Base-by-base conservation (phyloP, 2,888 invertebrate genomes). In the Caenorhabditis panamensis region DNA sequence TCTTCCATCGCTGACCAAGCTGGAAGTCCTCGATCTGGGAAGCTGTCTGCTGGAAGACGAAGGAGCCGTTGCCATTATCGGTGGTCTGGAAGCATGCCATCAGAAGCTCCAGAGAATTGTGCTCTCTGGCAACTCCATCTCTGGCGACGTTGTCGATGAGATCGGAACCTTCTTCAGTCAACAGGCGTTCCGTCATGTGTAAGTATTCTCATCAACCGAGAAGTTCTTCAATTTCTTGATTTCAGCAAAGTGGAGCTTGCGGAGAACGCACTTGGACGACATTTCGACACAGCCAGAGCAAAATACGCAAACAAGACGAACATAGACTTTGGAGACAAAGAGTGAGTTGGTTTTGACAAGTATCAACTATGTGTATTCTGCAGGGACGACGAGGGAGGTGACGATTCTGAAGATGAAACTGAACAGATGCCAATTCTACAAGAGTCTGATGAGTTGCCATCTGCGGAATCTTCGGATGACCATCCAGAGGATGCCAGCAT, bases 41-140 rank as follows among this genome's bases (percentile, higher is more conserved):
- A 93, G 93, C 82, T 93, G 88, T 94, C 6, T 85, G 94, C 11
- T 31, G 31, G 91, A 92, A 76, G 92, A 92, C 20, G 91, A 91
- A 41, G 94, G 94, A 0, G 95, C 95, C 0, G 90, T 93, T 20
- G 92, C 93, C 0, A 91, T 96, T 13, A 9, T 75, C 3, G 47
- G 26, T 0, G 93, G 94, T 53, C 94, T 94, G 0, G 91, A 96
- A 66, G 85, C 63, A 18, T n/a, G 36, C 16, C 24, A 67, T 0
- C 24, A 67, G 0, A 62, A 61, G 36, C 64, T 81, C 13, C 28
- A 73, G 76, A 76, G 26, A 20, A 71, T 81, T 6, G 54, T 63
- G 6, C 24, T 81, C n/a, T 75, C 66, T 37, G 81, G 76, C 54
- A 81, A 77, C 44, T 62, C 67, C n/a, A 37, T 81, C 24, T 67